Evolutionary conservation across 2,113 vertebrate species (phyloP).

Genomic region (Apodemus speciosus): DNA sequence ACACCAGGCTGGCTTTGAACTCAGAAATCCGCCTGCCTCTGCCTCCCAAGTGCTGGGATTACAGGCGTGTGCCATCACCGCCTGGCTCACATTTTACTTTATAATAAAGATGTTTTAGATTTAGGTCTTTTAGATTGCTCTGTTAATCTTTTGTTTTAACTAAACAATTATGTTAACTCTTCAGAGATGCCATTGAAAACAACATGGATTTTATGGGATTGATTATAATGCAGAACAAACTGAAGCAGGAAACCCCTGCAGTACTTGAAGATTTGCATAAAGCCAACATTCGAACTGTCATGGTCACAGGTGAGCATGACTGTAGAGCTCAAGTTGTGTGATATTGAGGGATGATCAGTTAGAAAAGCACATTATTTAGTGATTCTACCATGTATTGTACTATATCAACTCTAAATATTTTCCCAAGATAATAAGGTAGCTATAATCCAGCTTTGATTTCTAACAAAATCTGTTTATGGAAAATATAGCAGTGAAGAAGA

Average conservation of each 20-base stretch:
- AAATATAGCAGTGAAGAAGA: not conserved
- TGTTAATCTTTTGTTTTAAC: constrained; percentile 34
- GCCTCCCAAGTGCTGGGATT: too few relatives aligned
- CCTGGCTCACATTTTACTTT: constrained; percentile 46
- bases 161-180: constrained; percentile 62
- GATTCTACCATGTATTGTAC: not conserved
- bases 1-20: too few relatives aligned
- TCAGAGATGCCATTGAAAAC: constrained; percentile 94
- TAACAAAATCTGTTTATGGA: constrained; percentile 28
- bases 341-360: constrained; percentile 22
- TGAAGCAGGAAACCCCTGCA: constrained; percentile 94
- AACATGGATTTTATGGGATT: constrained; percentile 98
- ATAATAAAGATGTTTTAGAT: constrained; percentile 48
- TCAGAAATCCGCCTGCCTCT: too few relatives aligned
- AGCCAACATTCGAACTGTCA: constrained; percentile 97
- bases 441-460: not conserved
- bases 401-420: constrained; percentile 41
- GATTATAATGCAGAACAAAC: constrained; percentile 98
- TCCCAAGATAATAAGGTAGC: not conserved
- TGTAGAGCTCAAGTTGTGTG: not conserved
- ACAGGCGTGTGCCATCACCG: too few relatives aligned
- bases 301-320: constrained; percentile 92
- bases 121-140: constrained; percentile 53
- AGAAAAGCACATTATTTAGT: not conserved
- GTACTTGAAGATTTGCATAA: constrained; percentile 93